phyloP scores from a whole-genome alignment of 2,113 vertebrate genomes.

The Carassius auratus region DNA sequence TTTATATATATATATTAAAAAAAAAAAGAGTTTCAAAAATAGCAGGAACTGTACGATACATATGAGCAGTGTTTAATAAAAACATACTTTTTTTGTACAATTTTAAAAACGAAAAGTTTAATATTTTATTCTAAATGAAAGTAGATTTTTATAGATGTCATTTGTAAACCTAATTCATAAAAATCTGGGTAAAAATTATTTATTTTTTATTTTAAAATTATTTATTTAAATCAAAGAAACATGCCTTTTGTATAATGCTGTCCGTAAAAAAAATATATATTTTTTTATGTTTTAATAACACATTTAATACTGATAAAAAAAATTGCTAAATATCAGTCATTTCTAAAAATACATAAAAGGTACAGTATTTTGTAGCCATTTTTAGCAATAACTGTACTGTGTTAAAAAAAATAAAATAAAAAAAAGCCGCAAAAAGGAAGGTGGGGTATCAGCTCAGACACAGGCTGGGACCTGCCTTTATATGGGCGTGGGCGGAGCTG shows the following conservation, averaged over 20 bases:
- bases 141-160: too few relatives aligned
- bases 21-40: neutral
- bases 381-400: slow-evolving; percentile 49
- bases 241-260: too few relatives aligned
- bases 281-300: too few relatives aligned
- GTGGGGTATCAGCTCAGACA: slow-evolving; percentile 67
- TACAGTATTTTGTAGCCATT: neutral
- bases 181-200: too few relatives aligned
- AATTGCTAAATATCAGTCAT: neutral
- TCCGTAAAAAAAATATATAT: too few relatives aligned
- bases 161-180: too few relatives aligned
- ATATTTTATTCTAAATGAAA: too few relatives aligned
- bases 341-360: neutral
- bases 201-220: too few relatives aligned
- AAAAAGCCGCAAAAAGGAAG: slow-evolving; percentile 2
- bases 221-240: too few relatives aligned
- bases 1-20: slow-evolving; percentile 14
- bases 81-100: too few relatives aligned
- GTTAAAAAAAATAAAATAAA: neutral
- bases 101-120: too few relatives aligned
- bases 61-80: neutral
- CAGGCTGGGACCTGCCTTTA: slow-evolving; percentile 89
- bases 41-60: neutral
- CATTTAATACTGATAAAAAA: too few relatives aligned
- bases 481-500: slow-evolving; percentile 80